Percentiles rank a stretch among this genome's conserved stretches.
phyloP scores from a whole-genome alignment of 2,113 vertebrate genomes.

The Chaetodon trifascialis region DNA sequence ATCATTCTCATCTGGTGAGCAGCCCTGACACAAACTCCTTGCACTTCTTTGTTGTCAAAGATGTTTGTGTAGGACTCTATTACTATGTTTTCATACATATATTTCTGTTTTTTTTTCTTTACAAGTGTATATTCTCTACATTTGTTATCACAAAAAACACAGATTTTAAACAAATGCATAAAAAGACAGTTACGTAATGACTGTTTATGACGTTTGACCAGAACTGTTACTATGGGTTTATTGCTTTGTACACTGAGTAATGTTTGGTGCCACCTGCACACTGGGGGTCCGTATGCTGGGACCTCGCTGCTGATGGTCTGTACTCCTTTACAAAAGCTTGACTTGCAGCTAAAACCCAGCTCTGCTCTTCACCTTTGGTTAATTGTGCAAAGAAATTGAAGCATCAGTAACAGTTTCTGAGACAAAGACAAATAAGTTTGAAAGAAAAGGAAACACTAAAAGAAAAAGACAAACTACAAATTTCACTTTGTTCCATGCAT shows the following conservation, averaged over 20 bases:
- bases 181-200: constrained; percentile 86
- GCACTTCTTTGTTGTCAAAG: constrained; percentile 63
- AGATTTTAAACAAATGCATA: constrained; percentile 76
- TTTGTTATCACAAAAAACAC: constrained; percentile 85
- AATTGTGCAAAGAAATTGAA: constrained; percentile 85
- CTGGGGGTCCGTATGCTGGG: constrained; percentile 21
- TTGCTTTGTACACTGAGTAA: constrained; percentile 98
- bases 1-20: constrained; percentile 89
- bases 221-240: constrained; percentile 89
- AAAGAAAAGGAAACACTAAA: constrained; percentile 35
- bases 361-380: constrained; percentile 83
- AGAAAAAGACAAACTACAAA: constrained; percentile 52
- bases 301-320: constrained; percentile 47
- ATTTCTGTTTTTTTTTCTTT: constrained; percentile 78
- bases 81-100: constrained; percentile 80
- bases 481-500: constrained; percentile 83
- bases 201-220: constrained; percentile 78
- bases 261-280: constrained; percentile 71
- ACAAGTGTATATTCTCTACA: constrained; percentile 83
- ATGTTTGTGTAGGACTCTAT: constrained; percentile 81
- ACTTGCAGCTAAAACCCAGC: constrained; percentile 64
- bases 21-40: constrained; percentile 79
- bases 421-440: constrained; percentile 63
- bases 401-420: constrained; percentile 83
- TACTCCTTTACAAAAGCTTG: constrained; percentile 32